These are phyloP conservation scores for Aix galericulata DNA, from an alignment of 2,113 vertebrate species.

Conservation along the genomic window DNA sequence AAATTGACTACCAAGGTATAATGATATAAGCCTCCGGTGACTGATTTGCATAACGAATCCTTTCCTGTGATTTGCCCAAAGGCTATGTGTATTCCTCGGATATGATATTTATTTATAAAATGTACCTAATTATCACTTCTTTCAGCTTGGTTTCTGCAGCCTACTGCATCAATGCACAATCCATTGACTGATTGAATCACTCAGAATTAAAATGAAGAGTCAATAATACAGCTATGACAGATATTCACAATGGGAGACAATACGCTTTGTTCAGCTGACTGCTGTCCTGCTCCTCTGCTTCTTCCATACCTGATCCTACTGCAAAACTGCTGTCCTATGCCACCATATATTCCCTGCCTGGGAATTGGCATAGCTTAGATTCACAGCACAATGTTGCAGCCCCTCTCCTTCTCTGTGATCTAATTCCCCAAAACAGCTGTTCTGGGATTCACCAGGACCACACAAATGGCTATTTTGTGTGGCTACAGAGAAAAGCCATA, in stretches of 20 bases:
- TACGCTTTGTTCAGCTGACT: background rate
- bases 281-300: background rate
- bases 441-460: background rate
- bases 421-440: rapidly evolving
- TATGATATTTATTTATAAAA: conserved; percentile 13
- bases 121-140: background rate
- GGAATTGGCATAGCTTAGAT: background rate
- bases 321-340: background rate
- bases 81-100: background rate
- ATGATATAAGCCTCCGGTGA: background rate
- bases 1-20: background rate
- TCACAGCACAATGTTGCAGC: background rate
- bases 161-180: background rate
- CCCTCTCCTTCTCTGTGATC: background rate
- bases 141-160: background rate
- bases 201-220: background rate
- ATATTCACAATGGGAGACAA: background rate
- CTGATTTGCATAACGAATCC: background rate
- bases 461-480: background rate
- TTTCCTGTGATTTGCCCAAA: background rate
- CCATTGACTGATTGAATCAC: background rate
- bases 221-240: background rate
- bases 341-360: background rate
- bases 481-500: background rate
- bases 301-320: background rate